These are phyloP conservation scores for Piliocolobus tephrosceles DNA, from an alignment of 2,113 vertebrate species.

Conservation along the genomic window DNA sequence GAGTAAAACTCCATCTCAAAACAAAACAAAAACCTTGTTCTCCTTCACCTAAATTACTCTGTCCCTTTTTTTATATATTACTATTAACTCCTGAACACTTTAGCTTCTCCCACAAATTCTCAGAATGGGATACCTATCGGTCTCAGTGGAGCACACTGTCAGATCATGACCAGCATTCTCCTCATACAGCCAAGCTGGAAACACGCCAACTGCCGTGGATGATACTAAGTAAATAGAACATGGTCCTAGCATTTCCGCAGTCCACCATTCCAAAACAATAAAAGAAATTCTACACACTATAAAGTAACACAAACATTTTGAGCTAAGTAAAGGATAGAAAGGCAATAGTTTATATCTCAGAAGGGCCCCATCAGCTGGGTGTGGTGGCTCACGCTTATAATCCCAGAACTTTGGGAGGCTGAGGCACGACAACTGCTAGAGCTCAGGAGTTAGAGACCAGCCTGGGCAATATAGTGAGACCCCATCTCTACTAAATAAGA, in stretches of 20 bases:
- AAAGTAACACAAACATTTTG: constrained; percentile 39
- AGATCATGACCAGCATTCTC: neutral
- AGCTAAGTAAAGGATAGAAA: constrained; percentile 22
- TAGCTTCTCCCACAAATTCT: neutral
- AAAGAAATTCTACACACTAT: constrained; percentile 28
- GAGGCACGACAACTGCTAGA: no score
- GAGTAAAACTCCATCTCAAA: no score
- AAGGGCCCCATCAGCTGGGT: neutral
- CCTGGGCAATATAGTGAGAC: no score
- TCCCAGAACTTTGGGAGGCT: no score
- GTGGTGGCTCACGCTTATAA: no score
- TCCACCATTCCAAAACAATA: neutral
- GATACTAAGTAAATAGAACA: constrained; percentile 29
- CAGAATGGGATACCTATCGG: neutral
- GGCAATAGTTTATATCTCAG: neutral
- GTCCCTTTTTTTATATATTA: neutral
- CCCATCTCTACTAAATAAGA: no score
- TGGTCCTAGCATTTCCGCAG: neutral
- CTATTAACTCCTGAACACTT: neutral
- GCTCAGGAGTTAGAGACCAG: no score
- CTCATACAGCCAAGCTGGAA: neutral
- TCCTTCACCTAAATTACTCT: neutral
- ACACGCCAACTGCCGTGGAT: neutral
- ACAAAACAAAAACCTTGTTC: neutral
- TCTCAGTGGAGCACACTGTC: neutral